These are phyloP conservation scores for Rhynchophorus ferrugineus DNA, from an alignment of 1,140 invertebrate species.

Conservation along the genomic window DNA sequence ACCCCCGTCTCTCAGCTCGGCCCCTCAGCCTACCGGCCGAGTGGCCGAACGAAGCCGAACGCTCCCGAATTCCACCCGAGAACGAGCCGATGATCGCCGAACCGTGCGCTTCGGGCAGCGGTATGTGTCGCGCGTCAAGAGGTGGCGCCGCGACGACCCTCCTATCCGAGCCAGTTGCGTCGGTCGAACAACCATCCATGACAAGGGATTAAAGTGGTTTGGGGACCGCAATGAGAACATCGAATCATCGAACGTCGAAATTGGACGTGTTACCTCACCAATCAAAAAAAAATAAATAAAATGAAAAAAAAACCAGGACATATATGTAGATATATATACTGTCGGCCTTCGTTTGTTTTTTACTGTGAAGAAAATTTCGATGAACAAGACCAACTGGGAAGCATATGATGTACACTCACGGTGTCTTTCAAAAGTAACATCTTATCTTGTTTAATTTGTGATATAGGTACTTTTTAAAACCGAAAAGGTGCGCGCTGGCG, in stretches of 20 bases:
- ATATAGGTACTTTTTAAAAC: neutral
- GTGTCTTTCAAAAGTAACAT: neutral
- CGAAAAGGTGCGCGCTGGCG: neutral
- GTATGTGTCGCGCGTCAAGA: slow-evolving; percentile 1
- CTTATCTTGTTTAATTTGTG: neutral
- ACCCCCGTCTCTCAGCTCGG: slow-evolving; percentile 15
- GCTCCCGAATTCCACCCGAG: slow-evolving; percentile 19
- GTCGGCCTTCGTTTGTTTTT: too few species aligned
- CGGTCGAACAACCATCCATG: too few species aligned
- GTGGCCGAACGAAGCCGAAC: slow-evolving; percentile 22
- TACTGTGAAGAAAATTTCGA: too few species aligned
- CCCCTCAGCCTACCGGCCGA: slow-evolving; percentile 28
- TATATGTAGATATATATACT: too few species aligned
- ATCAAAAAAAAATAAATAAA: too few species aligned
- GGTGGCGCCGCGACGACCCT: neutral
- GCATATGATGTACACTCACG: neutral
- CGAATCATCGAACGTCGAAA: neutral
- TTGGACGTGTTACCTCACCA: neutral
- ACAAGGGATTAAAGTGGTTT: too few species aligned
- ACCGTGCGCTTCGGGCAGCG: slow-evolving; percentile 8
- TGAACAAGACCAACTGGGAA: too few species aligned
- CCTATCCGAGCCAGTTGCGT: too few species aligned
- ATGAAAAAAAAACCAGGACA: too few species aligned
- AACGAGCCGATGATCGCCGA: slow-evolving; percentile 3
- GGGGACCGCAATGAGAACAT: neutral